These are phyloP conservation scores for Ptyas mucosa DNA, from an alignment of 2,113 vertebrate species.

Conservation along the genomic window DNA sequence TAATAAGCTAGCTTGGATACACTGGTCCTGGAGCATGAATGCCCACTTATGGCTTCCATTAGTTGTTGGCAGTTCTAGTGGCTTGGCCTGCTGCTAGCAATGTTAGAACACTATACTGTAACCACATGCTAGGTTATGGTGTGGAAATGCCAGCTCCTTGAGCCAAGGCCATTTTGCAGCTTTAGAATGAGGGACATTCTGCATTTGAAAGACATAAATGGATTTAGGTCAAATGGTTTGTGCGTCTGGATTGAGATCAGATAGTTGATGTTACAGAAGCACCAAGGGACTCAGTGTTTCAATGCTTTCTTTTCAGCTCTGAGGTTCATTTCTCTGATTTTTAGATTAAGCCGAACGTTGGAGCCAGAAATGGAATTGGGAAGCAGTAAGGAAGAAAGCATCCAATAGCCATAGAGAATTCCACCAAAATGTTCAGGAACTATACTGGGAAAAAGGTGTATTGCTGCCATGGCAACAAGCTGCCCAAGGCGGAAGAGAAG, in stretches of 20 bases:
- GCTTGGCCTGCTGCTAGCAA: neutral
- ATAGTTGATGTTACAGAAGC: neutral
- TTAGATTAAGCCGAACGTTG: neutral
- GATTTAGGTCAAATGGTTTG: neutral
- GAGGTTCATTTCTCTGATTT: neutral
- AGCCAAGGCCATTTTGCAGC: neutral
- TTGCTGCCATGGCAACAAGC: constrained; percentile 27
- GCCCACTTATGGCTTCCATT: neutral
- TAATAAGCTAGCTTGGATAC: neutral
- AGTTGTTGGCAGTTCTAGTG: neutral
- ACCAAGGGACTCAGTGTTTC: neutral
- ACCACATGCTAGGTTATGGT: neutral
- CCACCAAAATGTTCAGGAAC: neutral
- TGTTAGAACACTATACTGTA: neutral
- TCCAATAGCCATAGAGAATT: neutral
- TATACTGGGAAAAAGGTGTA: neutral
- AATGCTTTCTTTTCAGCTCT: neutral
- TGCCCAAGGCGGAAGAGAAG: constrained; percentile 9
- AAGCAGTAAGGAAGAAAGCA: neutral
- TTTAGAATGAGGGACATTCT: neutral
- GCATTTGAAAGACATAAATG: neutral
- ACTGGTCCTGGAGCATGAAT: neutral
- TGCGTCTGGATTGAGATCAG: neutral
- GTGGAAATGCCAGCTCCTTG: neutral
- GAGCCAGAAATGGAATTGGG: neutral